Conservation (phyloP, 2,797 vertebrate genomes). For the Pseudochirops corinnae region DNA sequence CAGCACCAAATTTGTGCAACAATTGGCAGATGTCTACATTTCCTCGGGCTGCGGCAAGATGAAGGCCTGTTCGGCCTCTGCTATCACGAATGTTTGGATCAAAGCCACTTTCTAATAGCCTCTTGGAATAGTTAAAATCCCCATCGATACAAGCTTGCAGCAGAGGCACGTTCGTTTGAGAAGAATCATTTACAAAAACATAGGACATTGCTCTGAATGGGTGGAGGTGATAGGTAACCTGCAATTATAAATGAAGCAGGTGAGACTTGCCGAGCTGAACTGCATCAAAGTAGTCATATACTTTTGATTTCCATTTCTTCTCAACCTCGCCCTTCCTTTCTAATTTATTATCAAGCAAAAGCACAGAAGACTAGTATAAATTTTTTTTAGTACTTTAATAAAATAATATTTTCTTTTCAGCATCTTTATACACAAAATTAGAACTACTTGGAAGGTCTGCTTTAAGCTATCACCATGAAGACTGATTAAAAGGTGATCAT, state of each 20-base stretch:
- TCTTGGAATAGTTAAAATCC: conserved; percentile 94
- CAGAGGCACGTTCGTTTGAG: conserved; percentile 95
- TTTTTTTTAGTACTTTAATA: conserved; percentile 29
- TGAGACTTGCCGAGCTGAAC: conserved; percentile 39
- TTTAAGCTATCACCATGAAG: conserved; percentile 49
- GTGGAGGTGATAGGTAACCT: conserved; percentile 88
- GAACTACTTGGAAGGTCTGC: conserved; percentile 25
- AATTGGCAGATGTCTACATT: conserved; percentile 98
- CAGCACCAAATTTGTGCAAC: conserved; percentile 97
- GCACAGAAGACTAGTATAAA: conserved; percentile 15
- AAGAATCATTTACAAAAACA: conserved; percentile 98
- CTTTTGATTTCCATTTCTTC: not conserved
- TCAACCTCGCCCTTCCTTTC: not conserved
- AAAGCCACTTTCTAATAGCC: conserved; percentile 96
- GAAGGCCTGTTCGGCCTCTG: conserved; percentile 95
- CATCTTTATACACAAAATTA: conserved; percentile 46
- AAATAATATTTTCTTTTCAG: conserved; percentile 36
- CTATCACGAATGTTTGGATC: conserved; percentile 97
- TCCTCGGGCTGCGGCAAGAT: conserved; percentile 95
- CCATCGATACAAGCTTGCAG: conserved; percentile 98
- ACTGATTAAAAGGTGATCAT: conserved; percentile 35
- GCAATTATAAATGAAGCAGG: conserved; percentile 35
- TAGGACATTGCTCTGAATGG: conserved; percentile 94
- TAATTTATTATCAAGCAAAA: conserved; percentile 44
- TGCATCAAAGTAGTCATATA: conserved; percentile 19